Evolutionary conservation across 2,888 invertebrate species (phyloP), one percentile per base, ranked within the genome.

Genomic region (Acleris holmiana): DNA sequence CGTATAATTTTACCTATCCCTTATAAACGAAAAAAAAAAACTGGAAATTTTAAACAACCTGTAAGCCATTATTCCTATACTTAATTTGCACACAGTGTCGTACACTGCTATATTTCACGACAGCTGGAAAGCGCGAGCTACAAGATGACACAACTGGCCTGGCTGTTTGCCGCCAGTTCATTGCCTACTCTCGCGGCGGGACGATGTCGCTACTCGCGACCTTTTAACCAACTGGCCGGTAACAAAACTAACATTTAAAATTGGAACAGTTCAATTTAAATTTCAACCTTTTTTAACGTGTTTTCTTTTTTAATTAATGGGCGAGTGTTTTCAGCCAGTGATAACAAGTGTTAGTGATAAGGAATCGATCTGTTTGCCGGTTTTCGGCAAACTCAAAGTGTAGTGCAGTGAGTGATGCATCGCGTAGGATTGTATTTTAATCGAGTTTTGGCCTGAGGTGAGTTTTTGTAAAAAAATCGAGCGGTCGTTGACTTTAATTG

Each of bases 371-470:
- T 48, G 76, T 85, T 86, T 73, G 74, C 78, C 79, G 82, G 74
- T 78, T 68, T 72, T 76, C 58, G 68, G 66, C 55, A 66, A 67
- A 69, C 59, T 53, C 61, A 68, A 74, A 73, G 57, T 73, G 69
- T 54, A 69, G 72, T 73, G 73, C 68, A 49, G 80, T 85, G 82
- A 78, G 86, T 84, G 86, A 88, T 89, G 89, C 83, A 85, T 79
- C 77, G 71, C 76, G 74, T 66, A 73, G 80, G 79, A 76, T 82
- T 73, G 77, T 74, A 76, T 75, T 78, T 72, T 83, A 86, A 86
- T 85, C 83, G 78, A 80, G 80, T 86, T 87, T 87, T 76, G 77
- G 76, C 74, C 73, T 84, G 82, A 86, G 91, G 91, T 90, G 79
- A 88, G 89, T 84, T 68, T 67, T 74, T 78, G 77, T 66, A 71